A percentile compares a stretch with the other conserved stretches of the same genome.
Evolutionary conservation across 2,113 vertebrate genomes (phyloP).

Genomic region (Callipepla californica): DNA sequence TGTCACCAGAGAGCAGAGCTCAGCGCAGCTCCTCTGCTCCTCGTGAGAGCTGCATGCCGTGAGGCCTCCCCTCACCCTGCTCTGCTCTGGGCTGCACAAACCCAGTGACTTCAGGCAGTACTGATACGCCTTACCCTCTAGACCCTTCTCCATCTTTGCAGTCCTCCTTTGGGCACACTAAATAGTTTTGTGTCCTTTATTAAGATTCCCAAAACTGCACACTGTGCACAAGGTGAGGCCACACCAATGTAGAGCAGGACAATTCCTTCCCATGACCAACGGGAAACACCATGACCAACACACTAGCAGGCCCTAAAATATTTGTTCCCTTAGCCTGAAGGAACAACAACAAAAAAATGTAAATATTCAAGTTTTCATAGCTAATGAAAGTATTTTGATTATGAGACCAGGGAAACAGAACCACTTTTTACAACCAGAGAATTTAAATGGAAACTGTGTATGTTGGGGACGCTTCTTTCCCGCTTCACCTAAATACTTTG

Average conservation of each 20-base stretch:
- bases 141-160: neutral
- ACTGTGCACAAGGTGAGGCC: neutral
- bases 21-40: neutral
- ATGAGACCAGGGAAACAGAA: neutral
- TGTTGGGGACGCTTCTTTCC: neutral
- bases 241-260: neutral
- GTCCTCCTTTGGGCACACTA: neutral
- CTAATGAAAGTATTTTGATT: neutral
- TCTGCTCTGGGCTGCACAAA: neutral
- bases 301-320: neutral
- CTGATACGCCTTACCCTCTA: neutral
- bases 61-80: neutral
- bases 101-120: neutral
- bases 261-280: neutral
- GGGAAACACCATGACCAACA: neutral
- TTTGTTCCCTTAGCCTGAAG: neutral
- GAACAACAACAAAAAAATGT: neutral
- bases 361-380: neutral
- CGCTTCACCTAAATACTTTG: neutral
- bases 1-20: neutral
- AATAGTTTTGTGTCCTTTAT: too few species aligned
- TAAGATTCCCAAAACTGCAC: neutral
- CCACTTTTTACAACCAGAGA: neutral
- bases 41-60: neutral
- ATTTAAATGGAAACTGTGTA: neutral